Conservation (phyloP, 1,140 invertebrate genomes). For the Limonius californicus region DNA sequence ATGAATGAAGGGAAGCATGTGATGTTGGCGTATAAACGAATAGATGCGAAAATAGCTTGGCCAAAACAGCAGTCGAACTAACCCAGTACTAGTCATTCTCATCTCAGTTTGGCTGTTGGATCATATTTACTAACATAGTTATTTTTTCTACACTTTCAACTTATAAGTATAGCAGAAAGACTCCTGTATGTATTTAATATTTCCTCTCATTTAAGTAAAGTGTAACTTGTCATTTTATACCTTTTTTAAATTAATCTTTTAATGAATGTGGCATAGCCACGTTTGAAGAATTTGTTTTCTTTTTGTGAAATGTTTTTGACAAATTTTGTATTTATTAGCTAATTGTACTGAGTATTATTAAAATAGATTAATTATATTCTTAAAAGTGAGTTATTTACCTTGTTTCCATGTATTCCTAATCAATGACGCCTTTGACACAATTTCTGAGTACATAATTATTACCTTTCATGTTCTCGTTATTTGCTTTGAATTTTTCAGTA, state of each 20-base stretch:
- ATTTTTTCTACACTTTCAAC: conserved; percentile 7
- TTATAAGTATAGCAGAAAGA: conserved; percentile 2
- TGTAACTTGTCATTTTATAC: conserved; percentile 13
- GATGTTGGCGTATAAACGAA: conserved; percentile 90
- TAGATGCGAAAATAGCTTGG: conserved; percentile 96
- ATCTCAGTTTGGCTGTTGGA: conserved; percentile 4
- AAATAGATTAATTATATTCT: conserved; percentile 15
- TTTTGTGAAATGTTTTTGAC: conserved; percentile 2
- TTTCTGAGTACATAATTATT: background rate
- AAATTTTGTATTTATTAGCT: conserved; percentile 9
- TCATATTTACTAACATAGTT: conserved; percentile 4
- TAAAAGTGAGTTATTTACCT: background rate
- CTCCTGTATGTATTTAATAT: background rate
- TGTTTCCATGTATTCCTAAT: background rate
- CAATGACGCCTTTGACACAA: too few species aligned
- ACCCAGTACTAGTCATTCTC: conserved; percentile 36
- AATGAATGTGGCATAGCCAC: background rate
- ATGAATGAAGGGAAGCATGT: conserved; percentile 71
- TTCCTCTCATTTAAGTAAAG: background rate
- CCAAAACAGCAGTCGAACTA: conserved; percentile 57
- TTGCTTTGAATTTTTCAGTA: background rate
- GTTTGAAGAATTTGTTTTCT: background rate
- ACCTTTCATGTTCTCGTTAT: background rate
- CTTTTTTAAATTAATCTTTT: conserved; percentile 5
- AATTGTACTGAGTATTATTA: conserved; percentile 14